Evolutionary conservation across 2,113 vertebrate species (phyloP).

Genomic region (Takifugu bimaculatus): DNA sequence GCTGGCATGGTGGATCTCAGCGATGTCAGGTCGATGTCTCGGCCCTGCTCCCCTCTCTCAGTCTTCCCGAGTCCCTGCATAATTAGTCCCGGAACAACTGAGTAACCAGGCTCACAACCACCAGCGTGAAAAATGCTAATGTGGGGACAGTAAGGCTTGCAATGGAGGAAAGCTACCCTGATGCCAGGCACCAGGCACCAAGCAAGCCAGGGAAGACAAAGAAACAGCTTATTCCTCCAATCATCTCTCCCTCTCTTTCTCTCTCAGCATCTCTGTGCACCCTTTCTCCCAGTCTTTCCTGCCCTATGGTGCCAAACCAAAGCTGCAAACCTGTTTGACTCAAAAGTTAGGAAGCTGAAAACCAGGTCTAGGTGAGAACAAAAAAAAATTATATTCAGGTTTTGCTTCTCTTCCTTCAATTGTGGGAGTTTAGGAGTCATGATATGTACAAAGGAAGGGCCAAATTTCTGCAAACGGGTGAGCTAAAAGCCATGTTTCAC

Average conservation of each 20-base stretch:
- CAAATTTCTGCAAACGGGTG: neutral
- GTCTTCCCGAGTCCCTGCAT: constrained; percentile 70
- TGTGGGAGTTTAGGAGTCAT: no score
- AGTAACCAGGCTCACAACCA: constrained; percentile 12
- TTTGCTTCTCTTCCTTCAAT: constrained; percentile 41
- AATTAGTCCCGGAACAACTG: constrained; percentile 10
- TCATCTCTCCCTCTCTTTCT: constrained; percentile 6
- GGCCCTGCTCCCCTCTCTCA: constrained; percentile 62
- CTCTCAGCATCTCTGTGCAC: constrained; percentile 20
- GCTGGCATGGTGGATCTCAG: constrained; percentile 72
- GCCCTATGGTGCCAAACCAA: constrained; percentile 2
- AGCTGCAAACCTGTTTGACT: neutral
- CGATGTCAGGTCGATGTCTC: constrained; percentile 69
- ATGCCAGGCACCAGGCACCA: constrained; percentile 51
- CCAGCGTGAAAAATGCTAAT: constrained; percentile 45
- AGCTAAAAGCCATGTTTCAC: neutral
- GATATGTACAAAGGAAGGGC: neutral
- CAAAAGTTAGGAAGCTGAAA: neutral
- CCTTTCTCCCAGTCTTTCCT: constrained; percentile 6
- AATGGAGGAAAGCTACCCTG: constrained; percentile 48
- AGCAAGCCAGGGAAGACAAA: constrained; percentile 50
- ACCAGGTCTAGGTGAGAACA: no score
- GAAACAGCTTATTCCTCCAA: constrained; percentile 59
- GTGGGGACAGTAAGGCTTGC: constrained; percentile 34
- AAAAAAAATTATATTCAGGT: constrained; percentile 6